Conservation (phyloP, 2,113 vertebrate genomes). For the Neolamprologus longior region DNA sequence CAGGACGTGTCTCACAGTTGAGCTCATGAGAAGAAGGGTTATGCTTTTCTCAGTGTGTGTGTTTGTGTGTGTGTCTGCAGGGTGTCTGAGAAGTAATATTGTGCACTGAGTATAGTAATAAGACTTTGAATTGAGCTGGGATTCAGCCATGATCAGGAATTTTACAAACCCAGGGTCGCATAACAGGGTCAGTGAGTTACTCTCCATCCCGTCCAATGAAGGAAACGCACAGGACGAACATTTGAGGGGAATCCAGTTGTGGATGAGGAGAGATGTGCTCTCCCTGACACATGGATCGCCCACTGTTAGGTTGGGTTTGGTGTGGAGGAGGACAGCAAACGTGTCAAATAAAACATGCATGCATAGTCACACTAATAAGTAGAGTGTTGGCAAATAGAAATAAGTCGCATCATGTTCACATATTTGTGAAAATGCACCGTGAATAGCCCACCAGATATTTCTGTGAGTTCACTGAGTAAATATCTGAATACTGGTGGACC, state of each 20-base stretch:
- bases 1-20: slow-evolving; percentile 8
- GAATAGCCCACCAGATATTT: not conserved
- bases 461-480: not conserved
- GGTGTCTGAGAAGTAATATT: not conserved
- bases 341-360: not conserved
- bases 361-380: not conserved
- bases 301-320: not conserved
- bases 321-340: slow-evolving; percentile 14
- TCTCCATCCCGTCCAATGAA: not conserved
- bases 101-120: not conserved
- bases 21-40: not conserved
- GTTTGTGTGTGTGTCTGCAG: not conserved
- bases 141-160: not conserved
- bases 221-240: not conserved
- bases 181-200: slow-evolving; percentile 26
- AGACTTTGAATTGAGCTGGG: not conserved
- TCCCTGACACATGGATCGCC: not conserved
- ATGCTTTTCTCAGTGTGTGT: not conserved
- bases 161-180: not conserved
- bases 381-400: not conserved
- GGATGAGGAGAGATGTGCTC: not conserved
- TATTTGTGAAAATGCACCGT: not conserved
- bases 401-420: not conserved
- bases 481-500: not conserved
- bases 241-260: not conserved